Conservation (phyloP, 2,797 vertebrate species). For the Oryzias dopingdopingensis region DNA sequence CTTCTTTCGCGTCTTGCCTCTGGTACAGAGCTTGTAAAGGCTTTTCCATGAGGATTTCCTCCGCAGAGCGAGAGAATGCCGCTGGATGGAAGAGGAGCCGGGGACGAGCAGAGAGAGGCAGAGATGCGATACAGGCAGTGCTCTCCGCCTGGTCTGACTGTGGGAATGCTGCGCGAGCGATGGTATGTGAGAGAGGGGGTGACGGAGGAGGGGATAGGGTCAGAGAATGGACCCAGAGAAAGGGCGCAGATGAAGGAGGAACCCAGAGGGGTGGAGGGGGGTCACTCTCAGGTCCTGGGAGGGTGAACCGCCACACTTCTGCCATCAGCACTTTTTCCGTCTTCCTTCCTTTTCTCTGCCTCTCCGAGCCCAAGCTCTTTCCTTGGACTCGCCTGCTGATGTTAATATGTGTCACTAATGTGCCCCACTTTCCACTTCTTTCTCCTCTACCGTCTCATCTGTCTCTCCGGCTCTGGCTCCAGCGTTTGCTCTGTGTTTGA, state of each 20-base stretch:
- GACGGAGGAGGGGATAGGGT: slow-evolving; percentile 53
- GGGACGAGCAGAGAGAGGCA: slow-evolving; percentile 32
- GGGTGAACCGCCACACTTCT: slow-evolving; percentile 46
- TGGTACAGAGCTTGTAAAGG: slow-evolving; percentile 16
- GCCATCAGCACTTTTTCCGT: slow-evolving; percentile 55
- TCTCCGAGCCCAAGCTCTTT: slow-evolving; percentile 2
- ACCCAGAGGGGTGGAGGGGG: slow-evolving; percentile 17
- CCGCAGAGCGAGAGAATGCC: slow-evolving; percentile 50
- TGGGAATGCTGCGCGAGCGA: slow-evolving; percentile 37
- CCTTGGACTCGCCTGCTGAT: slow-evolving; percentile 15
- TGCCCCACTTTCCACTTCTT: slow-evolving; percentile 53
- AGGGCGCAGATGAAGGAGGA: slow-evolving; percentile 11
- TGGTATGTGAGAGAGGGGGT: slow-evolving; percentile 25
- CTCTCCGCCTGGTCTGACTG: slow-evolving; percentile 55
- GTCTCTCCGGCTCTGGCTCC: slow-evolving; percentile 19
- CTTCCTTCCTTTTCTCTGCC: slow-evolving; percentile 27
- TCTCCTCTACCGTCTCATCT: slow-evolving; percentile 6
- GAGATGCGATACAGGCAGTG: slow-evolving; percentile 44
- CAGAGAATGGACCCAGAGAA: slow-evolving; percentile 38
- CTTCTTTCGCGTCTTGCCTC: slow-evolving; percentile 29
- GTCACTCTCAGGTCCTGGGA: slow-evolving; percentile 49
- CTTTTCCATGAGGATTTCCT: slow-evolving; percentile 18
- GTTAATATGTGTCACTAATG: slow-evolving; percentile 48
- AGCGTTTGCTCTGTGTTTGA: slow-evolving; percentile 18
- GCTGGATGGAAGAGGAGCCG: slow-evolving; percentile 25